Evolutionary conservation across 1,140 invertebrate genomes (phyloP).

Genomic region (Drosophila setifemur): DNA sequence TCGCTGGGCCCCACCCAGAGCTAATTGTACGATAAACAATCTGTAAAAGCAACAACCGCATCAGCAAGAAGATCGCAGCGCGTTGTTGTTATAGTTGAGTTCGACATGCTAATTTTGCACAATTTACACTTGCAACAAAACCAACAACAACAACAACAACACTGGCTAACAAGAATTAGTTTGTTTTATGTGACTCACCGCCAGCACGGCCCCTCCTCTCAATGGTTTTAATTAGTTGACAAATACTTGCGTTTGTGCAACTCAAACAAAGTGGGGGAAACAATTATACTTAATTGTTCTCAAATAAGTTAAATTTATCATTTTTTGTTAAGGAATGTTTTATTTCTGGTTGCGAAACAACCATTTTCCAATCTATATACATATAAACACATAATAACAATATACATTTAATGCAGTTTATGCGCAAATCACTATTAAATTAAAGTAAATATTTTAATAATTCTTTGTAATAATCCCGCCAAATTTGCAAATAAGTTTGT

Average conservation of each 20-base stretch:
- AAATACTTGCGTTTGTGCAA: conserved; percentile 11
- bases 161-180: conserved; percentile 54
- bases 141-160: conserved; percentile 4
- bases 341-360: too few species aligned
- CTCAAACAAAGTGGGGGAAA: neutral
- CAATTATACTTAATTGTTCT: too few species aligned
- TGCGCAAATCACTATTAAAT: too few species aligned
- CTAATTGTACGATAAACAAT: conserved; percentile 63
- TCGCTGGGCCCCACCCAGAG: conserved; percentile 54
- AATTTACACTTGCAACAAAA: conserved; percentile 40
- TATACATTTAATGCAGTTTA: too few species aligned
- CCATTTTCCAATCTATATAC: too few species aligned
- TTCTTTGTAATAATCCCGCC: too few species aligned
- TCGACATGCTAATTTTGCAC: conserved; percentile 70
- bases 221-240: conserved; percentile 22
- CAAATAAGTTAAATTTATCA: too few species aligned
- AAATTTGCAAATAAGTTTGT: neutral
- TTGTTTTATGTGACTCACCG: conserved; percentile 51
- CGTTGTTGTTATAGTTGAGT: conserved; percentile 48
- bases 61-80: conserved; percentile 52
- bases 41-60: conserved; percentile 8
- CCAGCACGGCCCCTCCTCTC: conserved; percentile 14
- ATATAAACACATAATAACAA: too few species aligned
- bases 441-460: too few species aligned
- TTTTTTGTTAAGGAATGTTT: too few species aligned